Percentiles rank a stretch among this genome's conserved stretches.
Evolutionary conservation across 1,140 invertebrate genomes (phyloP).

Genomic region (Galleria mellonella): DNA sequence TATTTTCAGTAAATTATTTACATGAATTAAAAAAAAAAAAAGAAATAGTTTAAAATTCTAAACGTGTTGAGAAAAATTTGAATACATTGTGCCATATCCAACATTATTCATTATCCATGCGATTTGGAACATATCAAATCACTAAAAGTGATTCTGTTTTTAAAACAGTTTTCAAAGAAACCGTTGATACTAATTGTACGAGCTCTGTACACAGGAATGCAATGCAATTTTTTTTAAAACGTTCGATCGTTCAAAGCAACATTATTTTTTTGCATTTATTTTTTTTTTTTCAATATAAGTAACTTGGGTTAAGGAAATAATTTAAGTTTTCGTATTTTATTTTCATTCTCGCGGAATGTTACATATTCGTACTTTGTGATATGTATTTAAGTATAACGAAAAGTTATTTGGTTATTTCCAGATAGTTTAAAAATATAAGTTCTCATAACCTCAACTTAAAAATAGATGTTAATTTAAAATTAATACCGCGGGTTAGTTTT

Average conservation of each 20-base stretch:
- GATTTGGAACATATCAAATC: constrained; percentile 37
- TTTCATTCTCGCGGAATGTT: constrained; percentile 62
- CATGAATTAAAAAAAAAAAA: constrained; percentile 23
- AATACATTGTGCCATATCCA: constrained; percentile 50
- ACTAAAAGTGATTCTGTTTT: constrained; percentile 34
- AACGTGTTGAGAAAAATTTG: too few species aligned
- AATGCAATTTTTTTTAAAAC: constrained; percentile 14
- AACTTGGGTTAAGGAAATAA: constrained; percentile 20
- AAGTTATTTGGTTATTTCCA: constrained; percentile 59
- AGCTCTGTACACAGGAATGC: neutral
- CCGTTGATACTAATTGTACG: neutral
- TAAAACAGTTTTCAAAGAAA: constrained; percentile 10
- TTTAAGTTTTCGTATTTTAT: constrained; percentile 33
- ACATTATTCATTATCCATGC: neutral
- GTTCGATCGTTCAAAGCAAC: constrained; percentile 6
- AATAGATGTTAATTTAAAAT: constrained; percentile 17
- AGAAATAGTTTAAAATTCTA: constrained; percentile 24
- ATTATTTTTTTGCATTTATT: constrained; percentile 38
- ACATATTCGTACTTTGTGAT: constrained; percentile 68
- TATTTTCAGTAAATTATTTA: constrained; percentile 28
- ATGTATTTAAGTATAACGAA: constrained; percentile 50
- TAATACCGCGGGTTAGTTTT: constrained; percentile 16
- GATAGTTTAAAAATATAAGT: constrained; percentile 44
- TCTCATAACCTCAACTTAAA: constrained; percentile 45
- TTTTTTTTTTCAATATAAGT: constrained; percentile 25